Percentiles rank a stretch among this genome's conserved stretches.
phyloP scores from a whole-genome alignment of 2,797 vertebrate species.

The Pantherophis alleghaniensis region DNA sequence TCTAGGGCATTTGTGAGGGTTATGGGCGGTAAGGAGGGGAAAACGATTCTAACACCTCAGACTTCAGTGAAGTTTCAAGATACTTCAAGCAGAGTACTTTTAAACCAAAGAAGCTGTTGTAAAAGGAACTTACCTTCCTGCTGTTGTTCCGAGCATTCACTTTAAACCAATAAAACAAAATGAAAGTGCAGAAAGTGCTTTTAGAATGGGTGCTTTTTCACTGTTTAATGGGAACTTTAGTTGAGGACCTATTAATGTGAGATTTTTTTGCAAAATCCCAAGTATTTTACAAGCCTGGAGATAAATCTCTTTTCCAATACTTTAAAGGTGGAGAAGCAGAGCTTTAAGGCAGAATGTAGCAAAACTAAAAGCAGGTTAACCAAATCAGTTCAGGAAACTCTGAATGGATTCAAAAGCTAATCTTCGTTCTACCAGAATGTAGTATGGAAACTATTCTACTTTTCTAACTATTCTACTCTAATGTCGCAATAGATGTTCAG shows the following conservation, averaged over 20 bases:
- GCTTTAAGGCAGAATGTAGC: not conserved
- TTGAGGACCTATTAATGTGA: not conserved
- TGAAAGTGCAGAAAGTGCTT: not conserved
- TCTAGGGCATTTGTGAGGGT: not conserved
- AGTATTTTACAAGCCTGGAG: not conserved
- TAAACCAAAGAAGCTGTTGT: not conserved
- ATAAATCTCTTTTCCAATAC: not conserved
- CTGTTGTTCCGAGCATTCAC: not conserved
- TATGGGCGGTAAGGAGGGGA: not conserved
- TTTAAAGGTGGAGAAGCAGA: not conserved
- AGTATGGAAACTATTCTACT: not conserved
- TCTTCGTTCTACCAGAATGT: not conserved
- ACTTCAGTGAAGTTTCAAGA: not conserved
- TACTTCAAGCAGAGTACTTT: not conserved
- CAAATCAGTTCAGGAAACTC: not conserved
- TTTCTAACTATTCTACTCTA: not conserved
- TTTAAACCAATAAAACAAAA: not conserved
- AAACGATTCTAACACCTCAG: not conserved
- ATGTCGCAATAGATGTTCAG: not conserved
- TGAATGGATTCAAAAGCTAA: not conserved
- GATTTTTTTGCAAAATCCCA: not conserved
- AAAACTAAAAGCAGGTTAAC: not conserved
- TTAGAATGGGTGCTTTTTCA: not conserved
- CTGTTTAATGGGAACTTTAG: not conserved
- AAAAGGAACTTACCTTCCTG: not conserved